phyloP scores from a whole-genome alignment of 30 jellyfish, hydroid and myxozoan species.

The Morbakka virulenta region DNA sequence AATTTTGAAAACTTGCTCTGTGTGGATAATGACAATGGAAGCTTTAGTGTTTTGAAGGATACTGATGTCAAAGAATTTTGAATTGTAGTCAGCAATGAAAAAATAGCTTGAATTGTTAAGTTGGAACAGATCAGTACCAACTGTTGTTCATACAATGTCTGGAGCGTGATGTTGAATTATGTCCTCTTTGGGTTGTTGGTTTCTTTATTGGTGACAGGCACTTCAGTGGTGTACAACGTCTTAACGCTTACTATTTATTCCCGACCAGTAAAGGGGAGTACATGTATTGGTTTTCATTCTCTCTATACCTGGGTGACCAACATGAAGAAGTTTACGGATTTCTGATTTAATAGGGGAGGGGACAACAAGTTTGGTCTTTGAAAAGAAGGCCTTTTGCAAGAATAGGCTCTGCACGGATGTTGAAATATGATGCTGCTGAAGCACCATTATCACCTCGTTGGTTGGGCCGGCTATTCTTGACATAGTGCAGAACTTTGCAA shows the following conservation, averaged over 20 bases:
- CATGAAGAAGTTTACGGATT: not conserved
- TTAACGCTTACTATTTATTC: not conserved
- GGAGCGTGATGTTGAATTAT: not conserved
- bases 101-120: not conserved
- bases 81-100: no score
- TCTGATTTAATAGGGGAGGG: not conserved
- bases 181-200: not conserved
- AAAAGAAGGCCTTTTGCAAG: conserved; percentile 1
- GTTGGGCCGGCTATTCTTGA: conserved; percentile 20
- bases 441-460: not conserved
- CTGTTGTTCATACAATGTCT: not conserved
- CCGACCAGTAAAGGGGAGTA: not conserved
- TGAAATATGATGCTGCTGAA: conserved; percentile 15
- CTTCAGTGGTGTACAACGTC: not conserved
- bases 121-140: not conserved
- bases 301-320: no score
- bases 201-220: not conserved
- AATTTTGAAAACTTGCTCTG: not conserved
- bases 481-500: no score
- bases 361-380: not conserved
- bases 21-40: not conserved
- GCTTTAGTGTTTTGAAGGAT: not conserved
- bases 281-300: not conserved
- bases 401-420: conserved; percentile 12
- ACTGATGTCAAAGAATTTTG: not conserved